Evolutionary conservation across 2,113 vertebrate genomes (phyloP).

Genomic region (Canis aureus): DNA sequence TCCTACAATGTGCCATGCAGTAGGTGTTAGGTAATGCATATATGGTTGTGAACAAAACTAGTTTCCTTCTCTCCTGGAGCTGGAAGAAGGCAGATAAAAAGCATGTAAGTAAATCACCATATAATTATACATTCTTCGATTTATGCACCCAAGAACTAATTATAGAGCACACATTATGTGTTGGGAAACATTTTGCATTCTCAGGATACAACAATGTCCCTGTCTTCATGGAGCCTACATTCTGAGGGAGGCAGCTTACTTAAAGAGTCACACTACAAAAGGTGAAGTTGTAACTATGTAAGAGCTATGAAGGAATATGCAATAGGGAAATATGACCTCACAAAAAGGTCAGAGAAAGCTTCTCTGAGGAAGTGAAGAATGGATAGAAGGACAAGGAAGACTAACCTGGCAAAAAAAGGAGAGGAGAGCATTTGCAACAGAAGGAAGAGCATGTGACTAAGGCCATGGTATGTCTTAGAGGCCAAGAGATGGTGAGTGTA

Average conservation of each 20-base stretch:
- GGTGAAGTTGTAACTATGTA: not conserved
- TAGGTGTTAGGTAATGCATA: not conserved
- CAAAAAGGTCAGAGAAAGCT: not conserved
- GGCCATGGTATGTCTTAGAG: not conserved
- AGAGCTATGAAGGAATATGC: not conserved
- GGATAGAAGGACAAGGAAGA: not conserved
- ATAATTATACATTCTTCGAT: not conserved
- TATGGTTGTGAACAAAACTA: not conserved
- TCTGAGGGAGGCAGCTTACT: not conserved
- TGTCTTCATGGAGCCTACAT: not conserved
- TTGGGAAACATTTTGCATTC: not conserved
- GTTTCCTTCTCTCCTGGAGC: not conserved
- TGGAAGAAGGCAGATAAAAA: constrained; percentile 14
- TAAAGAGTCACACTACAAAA: not conserved
- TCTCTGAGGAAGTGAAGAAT: constrained; percentile 6
- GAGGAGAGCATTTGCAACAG: not conserved
- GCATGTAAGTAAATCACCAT: not conserved
- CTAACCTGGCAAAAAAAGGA: not conserved
- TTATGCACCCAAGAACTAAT: constrained; percentile 6
- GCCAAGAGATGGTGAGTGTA: not conserved
- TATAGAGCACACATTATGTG: not conserved
- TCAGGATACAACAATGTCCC: not conserved
- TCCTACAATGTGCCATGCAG: not conserved
- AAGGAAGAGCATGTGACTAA: not conserved
- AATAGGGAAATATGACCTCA: not conserved